Percentiles rank a stretch among this genome's conserved stretches.
These are phyloP conservation scores for Pithys albifrons DNA, from an alignment of 2,113 vertebrate genomes.

Conservation along the genomic window DNA sequence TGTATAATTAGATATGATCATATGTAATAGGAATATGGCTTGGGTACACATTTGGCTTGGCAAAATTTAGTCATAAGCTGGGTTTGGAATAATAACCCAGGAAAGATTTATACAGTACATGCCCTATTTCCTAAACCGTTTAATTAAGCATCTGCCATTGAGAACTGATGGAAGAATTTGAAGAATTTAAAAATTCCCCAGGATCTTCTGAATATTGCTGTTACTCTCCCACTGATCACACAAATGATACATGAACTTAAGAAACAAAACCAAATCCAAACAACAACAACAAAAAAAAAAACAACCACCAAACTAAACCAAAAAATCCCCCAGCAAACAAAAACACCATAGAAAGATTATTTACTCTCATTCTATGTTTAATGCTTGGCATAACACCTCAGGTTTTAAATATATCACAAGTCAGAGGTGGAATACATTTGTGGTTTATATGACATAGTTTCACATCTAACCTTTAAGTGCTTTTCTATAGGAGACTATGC, in stretches of 20 bases:
- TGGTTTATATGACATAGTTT: not conserved
- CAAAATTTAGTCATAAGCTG: not conserved
- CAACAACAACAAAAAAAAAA: too few relatives aligned
- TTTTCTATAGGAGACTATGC: not conserved
- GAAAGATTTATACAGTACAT: not conserved
- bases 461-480: not conserved
- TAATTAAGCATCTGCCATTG: not conserved
- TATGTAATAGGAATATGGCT: not conserved
- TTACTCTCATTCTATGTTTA: not conserved
- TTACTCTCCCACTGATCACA: not conserved
- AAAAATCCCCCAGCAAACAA: not conserved
- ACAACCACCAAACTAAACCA: not conserved
- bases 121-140: not conserved
- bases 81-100: not conserved
- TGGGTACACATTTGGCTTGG: not conserved
- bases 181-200: not conserved
- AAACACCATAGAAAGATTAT: not conserved
- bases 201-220: not conserved
- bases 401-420: not conserved
- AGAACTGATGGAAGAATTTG: not conserved
- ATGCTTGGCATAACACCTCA: not conserved
- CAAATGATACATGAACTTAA: not conserved
- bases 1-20: not conserved
- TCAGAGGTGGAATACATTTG: not conserved
- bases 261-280: not conserved